phyloP scores from a whole-genome alignment of 2,797 vertebrate genomes.

The Loris lydekkerianus region DNA sequence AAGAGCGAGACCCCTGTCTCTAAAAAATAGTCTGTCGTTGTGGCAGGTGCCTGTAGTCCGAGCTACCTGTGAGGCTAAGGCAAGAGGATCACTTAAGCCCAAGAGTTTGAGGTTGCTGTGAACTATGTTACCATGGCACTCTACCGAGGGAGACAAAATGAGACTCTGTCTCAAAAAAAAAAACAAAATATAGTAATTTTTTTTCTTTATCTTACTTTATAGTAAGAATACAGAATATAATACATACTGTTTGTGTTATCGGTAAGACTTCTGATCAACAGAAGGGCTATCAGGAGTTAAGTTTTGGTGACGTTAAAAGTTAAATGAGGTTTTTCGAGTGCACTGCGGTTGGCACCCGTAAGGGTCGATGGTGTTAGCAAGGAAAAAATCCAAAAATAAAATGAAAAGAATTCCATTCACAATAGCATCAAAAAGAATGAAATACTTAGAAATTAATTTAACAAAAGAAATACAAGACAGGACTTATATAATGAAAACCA shows the following conservation, averaged over 20 bases:
- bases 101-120: no score
- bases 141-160: no score
- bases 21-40: no score
- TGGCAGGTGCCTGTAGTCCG: no score
- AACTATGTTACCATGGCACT: no score
- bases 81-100: no score
- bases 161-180: no score
- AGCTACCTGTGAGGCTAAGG: no score
- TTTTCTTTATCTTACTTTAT: not conserved
- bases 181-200: not conserved
- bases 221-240: not conserved
- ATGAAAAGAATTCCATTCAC: constrained; percentile 2
- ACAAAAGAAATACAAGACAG: not conserved
- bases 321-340: not conserved
- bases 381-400: not conserved
- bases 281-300: not conserved
- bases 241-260: not conserved
- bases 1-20: no score
- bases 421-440: not conserved
- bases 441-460: not conserved
- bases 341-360: not conserved
- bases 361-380: not conserved
- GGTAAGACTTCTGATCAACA: not conserved
- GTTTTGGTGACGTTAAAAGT: not conserved
- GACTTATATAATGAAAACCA: not conserved